Evolutionary conservation across 2,113 vertebrate species (phyloP).

Genomic region (Pluvialis apricaria): DNA sequence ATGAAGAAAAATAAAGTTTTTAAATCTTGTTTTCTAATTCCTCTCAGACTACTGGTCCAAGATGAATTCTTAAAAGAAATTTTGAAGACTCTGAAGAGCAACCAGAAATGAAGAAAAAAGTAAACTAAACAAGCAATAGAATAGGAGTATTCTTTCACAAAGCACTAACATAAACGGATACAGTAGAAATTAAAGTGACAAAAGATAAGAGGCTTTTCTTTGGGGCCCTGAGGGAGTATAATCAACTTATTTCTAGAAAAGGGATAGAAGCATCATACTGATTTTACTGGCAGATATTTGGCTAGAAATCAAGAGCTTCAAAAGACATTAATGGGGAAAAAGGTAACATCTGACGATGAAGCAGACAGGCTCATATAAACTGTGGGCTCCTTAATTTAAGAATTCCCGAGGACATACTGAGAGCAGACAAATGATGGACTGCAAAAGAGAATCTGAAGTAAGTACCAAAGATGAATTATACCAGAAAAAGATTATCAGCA

Average conservation of each 20-base stretch:
- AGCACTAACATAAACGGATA: not conserved
- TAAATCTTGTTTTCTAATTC: not conserved
- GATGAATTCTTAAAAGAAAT: not conserved
- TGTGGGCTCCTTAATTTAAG: conserved; percentile 2
- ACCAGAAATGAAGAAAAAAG: not conserved
- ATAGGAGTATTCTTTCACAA: not conserved
- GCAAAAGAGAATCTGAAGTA: not conserved
- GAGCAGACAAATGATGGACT: not conserved
- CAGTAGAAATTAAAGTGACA: conserved; percentile 47
- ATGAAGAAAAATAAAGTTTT: not conserved
- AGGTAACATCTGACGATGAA: not conserved
- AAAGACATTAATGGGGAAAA: conserved; percentile 3
- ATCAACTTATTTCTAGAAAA: conserved; percentile 46
- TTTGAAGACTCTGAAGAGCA: not conserved
- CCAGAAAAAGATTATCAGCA: not conserved
- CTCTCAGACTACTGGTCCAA: not conserved
- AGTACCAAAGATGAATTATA: not conserved
- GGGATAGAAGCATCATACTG: not conserved
- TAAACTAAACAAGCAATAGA: not conserved
- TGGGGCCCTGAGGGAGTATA: conserved; percentile 22
- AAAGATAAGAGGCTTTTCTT: conserved; percentile 37
- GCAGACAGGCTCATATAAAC: conserved; percentile 11
- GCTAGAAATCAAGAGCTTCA: conserved; percentile 52
- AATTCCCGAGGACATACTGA: conserved; percentile 13
- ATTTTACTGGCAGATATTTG: conserved; percentile 55